Percentiles rank a stretch among this genome's conserved stretches.
These are phyloP conservation scores for Phataginus tetradactyla DNA, from an alignment of 2,797 vertebrate genomes.

Conservation along the genomic window DNA sequence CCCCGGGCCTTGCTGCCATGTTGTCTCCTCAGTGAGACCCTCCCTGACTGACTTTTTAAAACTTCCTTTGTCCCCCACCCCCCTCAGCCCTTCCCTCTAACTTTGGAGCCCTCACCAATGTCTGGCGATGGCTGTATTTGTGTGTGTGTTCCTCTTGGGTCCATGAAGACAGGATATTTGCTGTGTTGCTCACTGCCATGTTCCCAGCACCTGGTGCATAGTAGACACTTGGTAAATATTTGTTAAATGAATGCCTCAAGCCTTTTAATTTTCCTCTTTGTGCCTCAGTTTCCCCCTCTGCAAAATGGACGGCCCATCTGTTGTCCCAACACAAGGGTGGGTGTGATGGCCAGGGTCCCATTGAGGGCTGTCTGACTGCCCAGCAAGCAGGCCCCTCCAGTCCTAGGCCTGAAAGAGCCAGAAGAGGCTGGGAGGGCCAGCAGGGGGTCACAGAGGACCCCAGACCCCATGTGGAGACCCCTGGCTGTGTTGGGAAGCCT, in stretches of 20 bases:
- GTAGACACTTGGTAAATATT: not conserved
- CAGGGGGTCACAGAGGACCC: not conserved
- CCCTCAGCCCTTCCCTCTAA: not conserved
- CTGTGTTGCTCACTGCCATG: not conserved
- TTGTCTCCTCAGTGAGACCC: slow-evolving; percentile 6
- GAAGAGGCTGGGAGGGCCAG: not conserved
- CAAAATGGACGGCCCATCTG: not conserved
- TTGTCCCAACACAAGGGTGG: accelerated
- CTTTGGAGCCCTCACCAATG: not conserved
- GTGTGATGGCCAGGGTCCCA: not conserved
- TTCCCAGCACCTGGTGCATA: not conserved
- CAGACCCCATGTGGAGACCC: not conserved
- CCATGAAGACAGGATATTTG: not conserved
- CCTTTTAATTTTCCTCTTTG: not conserved
- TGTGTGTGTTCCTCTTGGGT: not conserved
- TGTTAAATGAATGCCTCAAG: not conserved
- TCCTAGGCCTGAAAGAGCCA: not conserved
- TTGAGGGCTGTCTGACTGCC: not conserved
- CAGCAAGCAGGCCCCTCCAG: too few relatives aligned
- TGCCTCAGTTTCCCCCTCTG: slow-evolving; percentile 40
- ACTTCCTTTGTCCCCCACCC: not conserved
- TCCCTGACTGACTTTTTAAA: not conserved
- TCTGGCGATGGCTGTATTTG: not conserved
- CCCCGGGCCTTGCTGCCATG: not conserved
- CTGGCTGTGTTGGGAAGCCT: not conserved